phyloP scores from a whole-genome alignment of 1,140 invertebrate genomes.

The Drosophila busckii region DNA sequence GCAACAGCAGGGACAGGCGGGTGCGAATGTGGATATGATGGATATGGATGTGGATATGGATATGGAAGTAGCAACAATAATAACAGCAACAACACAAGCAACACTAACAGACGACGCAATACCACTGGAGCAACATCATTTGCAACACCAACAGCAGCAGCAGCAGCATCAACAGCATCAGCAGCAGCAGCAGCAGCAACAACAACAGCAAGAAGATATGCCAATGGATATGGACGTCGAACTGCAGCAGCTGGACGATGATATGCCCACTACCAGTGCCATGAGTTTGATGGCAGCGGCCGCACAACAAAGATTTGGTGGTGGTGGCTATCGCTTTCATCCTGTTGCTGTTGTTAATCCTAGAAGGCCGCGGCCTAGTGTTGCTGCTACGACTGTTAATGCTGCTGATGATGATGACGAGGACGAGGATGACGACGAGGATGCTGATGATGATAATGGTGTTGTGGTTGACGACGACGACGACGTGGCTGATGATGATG shows the following conservation, averaged over 20 bases:
- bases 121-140: slow-evolving; percentile 11
- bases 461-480: slow-evolving; percentile 1
- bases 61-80: not conserved
- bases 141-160: slow-evolving; percentile 7
- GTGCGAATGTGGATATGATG: slow-evolving; percentile 2
- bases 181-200: slow-evolving; percentile 11
- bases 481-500: slow-evolving; percentile 1
- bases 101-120: slow-evolving; percentile 1
- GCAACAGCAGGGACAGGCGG: slow-evolving; percentile 4
- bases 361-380: too few relatives aligned
- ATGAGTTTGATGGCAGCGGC: too few relatives aligned
- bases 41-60: slow-evolving; percentile 6
- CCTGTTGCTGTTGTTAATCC: too few relatives aligned
- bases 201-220: slow-evolving; percentile 10
- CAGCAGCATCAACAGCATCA: slow-evolving; percentile 8
- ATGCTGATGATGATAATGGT: not conserved
- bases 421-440: not conserved
- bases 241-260: slow-evolving; percentile 1
- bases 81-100: slow-evolving; percentile 6
- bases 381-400: not conserved
- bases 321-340: too few relatives aligned
- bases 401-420: not conserved
- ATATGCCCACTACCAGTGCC: slow-evolving; percentile 5
- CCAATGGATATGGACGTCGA: slow-evolving; percentile 42
- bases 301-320: too few relatives aligned